Evolutionary conservation across 2,888 invertebrate species (phyloP).

Genomic region (Cheilosia impressa): DNA sequence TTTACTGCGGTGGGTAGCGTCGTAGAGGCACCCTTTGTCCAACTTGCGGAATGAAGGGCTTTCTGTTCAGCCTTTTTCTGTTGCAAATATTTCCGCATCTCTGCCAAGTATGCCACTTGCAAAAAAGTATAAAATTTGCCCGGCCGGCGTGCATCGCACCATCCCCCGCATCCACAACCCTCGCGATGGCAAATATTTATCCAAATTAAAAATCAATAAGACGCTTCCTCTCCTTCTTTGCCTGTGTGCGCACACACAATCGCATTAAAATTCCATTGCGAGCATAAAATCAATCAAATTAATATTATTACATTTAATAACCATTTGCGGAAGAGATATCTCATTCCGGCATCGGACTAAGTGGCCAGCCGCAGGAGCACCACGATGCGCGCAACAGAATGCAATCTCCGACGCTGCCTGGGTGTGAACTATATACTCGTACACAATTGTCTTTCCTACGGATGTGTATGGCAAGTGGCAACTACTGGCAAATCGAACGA

Average conservation of each 20-base stretch:
- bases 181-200: constrained; percentile 47
- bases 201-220: constrained; percentile 53
- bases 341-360: constrained; percentile 69
- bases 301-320: constrained; percentile 72
- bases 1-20: no score
- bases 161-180: not conserved
- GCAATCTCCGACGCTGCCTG: constrained; percentile 35
- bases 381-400: constrained; percentile 29
- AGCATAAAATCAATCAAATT: constrained; percentile 75
- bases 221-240: constrained; percentile 12
- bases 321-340: constrained; percentile 73
- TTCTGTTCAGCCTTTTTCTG: no score
- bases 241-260: constrained; percentile 11
- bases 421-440: constrained; percentile 55
- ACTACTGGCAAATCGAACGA: constrained; percentile 21
- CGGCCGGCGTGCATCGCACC: no score
- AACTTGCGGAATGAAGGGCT: no score
- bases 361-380: constrained; percentile 47
- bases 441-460: constrained; percentile 57
- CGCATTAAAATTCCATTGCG: constrained; percentile 68
- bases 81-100: no score
- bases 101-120: no score
- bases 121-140: no score
- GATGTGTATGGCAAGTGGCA: constrained; percentile 28
- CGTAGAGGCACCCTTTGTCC: no score